Percentiles rank a stretch among this genome's conserved stretches.
Conservation (phyloP, 2,888 invertebrate genomes). For the Seira ritae region DNA sequence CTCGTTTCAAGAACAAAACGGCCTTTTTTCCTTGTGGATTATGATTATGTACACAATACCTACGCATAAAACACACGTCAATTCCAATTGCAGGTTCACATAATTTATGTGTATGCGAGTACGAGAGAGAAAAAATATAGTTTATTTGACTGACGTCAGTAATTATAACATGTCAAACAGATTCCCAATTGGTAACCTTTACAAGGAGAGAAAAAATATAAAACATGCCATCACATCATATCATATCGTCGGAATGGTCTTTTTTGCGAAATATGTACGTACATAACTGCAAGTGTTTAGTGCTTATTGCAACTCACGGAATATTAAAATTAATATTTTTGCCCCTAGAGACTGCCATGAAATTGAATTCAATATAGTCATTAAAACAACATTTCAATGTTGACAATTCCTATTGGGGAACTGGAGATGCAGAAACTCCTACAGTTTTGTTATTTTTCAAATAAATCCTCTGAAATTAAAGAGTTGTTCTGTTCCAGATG, state of each 20-base stretch:
- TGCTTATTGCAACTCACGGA: too few species aligned
- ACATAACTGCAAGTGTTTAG: too few species aligned
- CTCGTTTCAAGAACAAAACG: conserved; percentile 19
- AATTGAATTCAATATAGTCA: too few species aligned
- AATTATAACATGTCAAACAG: conserved; percentile 9
- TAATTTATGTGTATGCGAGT: not conserved
- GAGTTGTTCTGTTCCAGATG: too few species aligned
- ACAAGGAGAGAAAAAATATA: not conserved
- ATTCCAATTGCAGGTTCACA: not conserved
- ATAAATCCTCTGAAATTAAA: too few species aligned
- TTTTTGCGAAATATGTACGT: not conserved
- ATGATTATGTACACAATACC: conserved; percentile 11
- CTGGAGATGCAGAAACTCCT: too few species aligned
- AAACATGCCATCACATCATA: too few species aligned
- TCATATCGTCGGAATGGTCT: not conserved
- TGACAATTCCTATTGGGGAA: too few species aligned
- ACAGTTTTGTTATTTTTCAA: too few species aligned
- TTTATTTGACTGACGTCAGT: conserved; percentile 13
- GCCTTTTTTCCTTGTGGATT: conserved; percentile 20
- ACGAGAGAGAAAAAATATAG: not conserved
- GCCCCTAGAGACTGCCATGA: too few species aligned
- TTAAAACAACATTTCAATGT: too few species aligned
- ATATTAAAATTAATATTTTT: too few species aligned
- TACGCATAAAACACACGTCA: not conserved
- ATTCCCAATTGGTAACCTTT: conserved; percentile 2